Conservation (phyloP, 1,140 invertebrate species). For the Contarinia nasturtii region DNA sequence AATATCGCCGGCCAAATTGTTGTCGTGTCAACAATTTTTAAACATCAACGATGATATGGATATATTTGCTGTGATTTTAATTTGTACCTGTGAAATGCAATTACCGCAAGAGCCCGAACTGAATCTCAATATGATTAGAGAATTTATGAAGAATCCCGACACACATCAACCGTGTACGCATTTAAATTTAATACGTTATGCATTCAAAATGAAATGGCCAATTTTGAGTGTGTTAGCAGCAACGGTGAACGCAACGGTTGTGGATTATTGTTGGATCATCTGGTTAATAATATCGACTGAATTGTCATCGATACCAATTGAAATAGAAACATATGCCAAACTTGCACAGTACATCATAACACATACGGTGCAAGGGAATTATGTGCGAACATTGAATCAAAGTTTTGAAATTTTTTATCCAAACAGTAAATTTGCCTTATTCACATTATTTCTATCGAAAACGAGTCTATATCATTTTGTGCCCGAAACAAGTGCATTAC, state of each 20-base stretch:
- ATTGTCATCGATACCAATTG: slow-evolving; percentile 10
- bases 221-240: slow-evolving; percentile 35
- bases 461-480: background rate
- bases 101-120: slow-evolving; percentile 9
- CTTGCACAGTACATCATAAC: slow-evolving; percentile 17
- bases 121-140: slow-evolving; percentile 8
- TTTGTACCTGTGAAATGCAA: slow-evolving; percentile 9
- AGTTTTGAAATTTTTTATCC: slow-evolving; percentile 36
- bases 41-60: slow-evolving; percentile 6
- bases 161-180: slow-evolving; percentile 25
- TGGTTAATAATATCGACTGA: slow-evolving; percentile 28
- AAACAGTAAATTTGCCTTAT: background rate
- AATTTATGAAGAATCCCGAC: slow-evolving; percentile 25
- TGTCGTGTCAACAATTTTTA: background rate
- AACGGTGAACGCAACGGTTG: slow-evolving; percentile 8
- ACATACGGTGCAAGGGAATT: slow-evolving; percentile 21
- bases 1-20: background rate
- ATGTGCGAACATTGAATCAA: slow-evolving; percentile 25
- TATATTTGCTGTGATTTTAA: slow-evolving; percentile 16
- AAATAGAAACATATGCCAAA: slow-evolving; percentile 3
- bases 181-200: slow-evolving; percentile 21
- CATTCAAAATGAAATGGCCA: slow-evolving; percentile 19
- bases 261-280: slow-evolving; percentile 30
- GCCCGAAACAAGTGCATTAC: background rate
- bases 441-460: background rate